Percentiles rank a stretch among this genome's conserved stretches.
Conservation (phyloP, 2,113 vertebrate species). For the Bubo blakistoni region DNA sequence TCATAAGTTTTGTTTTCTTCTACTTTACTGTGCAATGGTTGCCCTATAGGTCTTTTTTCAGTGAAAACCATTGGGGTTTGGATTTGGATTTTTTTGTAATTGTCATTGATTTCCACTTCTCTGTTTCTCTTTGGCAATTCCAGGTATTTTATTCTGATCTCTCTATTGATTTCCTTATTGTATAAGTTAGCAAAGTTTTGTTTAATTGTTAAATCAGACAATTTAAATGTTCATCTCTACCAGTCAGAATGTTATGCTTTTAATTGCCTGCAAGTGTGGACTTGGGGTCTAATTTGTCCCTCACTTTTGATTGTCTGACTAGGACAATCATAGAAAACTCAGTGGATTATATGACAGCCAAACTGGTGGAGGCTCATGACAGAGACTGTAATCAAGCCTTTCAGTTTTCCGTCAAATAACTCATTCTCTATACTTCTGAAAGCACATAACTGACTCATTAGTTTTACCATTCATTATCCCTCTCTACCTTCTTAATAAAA, state of each 20-base stretch:
- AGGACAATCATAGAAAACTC: not conserved
- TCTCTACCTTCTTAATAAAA: not conserved
- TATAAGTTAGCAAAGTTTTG: not conserved
- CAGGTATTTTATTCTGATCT: not conserved
- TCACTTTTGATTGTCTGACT: not conserved
- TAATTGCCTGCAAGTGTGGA: not conserved
- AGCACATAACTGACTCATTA: not conserved
- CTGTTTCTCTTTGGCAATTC: not conserved
- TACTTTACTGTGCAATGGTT: not conserved
- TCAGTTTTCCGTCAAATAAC: not conserved
- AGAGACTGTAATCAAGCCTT: not conserved
- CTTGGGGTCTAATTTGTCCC: not conserved
- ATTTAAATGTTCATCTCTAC: not conserved
- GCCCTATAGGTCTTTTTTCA: not conserved
- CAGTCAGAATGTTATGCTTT: not conserved
- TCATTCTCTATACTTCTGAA: not conserved
- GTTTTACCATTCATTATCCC: not conserved
- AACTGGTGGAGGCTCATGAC: not conserved
- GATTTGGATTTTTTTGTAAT: not conserved
- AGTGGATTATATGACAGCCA: not conserved
- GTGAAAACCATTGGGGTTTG: not conserved
- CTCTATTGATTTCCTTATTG: not conserved
- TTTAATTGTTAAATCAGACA: not conserved
- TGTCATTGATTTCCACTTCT: not conserved
- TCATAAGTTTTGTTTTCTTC: conserved; percentile 34